Evolutionary conservation across 1,140 invertebrate genomes (phyloP).

Genomic region (Nasonia vitripennis): DNA sequence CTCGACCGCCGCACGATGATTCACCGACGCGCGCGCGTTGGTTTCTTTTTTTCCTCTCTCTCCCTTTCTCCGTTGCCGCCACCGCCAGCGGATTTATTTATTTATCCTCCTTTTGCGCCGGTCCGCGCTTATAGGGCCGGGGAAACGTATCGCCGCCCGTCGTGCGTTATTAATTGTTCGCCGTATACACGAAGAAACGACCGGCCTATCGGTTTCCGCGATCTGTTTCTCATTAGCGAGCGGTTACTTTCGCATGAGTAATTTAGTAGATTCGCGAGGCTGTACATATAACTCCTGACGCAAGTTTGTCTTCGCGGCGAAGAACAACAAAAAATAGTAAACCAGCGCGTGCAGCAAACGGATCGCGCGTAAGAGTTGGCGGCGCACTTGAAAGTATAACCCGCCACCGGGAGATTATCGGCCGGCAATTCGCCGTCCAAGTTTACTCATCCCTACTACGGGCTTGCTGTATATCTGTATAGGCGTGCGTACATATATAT

Average conservation of each 20-base stretch:
- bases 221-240: background rate
- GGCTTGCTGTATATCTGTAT: background rate
- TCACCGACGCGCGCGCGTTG: background rate
- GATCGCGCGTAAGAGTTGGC: background rate
- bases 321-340: no score
- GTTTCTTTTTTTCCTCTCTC: background rate
- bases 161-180: constrained; percentile 56
- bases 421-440: constrained; percentile 55
- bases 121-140: background rate
- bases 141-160: constrained; percentile 4
- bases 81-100: background rate
- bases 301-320: background rate
- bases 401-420: constrained; percentile 54
- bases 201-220: no score
- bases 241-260: background rate
- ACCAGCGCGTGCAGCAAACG: no score
- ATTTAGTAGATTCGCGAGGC: no score
- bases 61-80: background rate
- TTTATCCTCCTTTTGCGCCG: background rate
- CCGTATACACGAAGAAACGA: constrained; percentile 37
- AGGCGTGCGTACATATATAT: no score
- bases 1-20: constrained; percentile 4
- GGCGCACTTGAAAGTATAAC: constrained; percentile 19
- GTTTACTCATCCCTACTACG: constrained; percentile 49
- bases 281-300: background rate